Evolutionary conservation across 2,888 invertebrate species (phyloP).

Genomic region (Oligia strigilis): DNA sequence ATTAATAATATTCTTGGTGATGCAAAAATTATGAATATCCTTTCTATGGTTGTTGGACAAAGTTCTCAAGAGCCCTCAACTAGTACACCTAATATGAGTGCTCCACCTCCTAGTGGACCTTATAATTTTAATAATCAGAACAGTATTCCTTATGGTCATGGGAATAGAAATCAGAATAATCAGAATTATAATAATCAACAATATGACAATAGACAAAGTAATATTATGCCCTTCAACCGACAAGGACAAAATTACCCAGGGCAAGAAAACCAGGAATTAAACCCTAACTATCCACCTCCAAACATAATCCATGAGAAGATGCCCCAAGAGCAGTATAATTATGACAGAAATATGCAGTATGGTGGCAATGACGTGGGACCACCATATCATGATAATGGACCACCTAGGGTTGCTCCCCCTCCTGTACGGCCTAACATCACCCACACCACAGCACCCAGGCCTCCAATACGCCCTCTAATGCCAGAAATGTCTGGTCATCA

Average conservation of each 20-base stretch:
- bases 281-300: slow-evolving; percentile 66
- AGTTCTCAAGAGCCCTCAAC: slow-evolving; percentile 53
- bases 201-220: slow-evolving; percentile 69
- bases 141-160: slow-evolving; percentile 66
- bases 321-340: slow-evolving; percentile 69
- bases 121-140: slow-evolving; percentile 55
- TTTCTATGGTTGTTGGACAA: slow-evolving; percentile 84
- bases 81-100: slow-evolving; percentile 45
- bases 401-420: slow-evolving; percentile 47
- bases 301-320: slow-evolving; percentile 68
- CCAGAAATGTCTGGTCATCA: slow-evolving; percentile 65
- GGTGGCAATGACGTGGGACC: slow-evolving; percentile 49
- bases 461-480: slow-evolving; percentile 60
- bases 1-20: slow-evolving; percentile 92
- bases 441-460: slow-evolving; percentile 66
- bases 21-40: slow-evolving; percentile 91
- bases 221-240: slow-evolving; percentile 67
- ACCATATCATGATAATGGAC: slow-evolving; percentile 58
- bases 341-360: slow-evolving; percentile 73
- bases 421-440: slow-evolving; percentile 66
- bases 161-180: slow-evolving; percentile 73
- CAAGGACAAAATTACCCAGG: slow-evolving; percentile 66
- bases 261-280: slow-evolving; percentile 67
- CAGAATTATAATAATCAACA: slow-evolving; percentile 67
- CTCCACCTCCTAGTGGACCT: slow-evolving; percentile 39